Evolutionary conservation across 2,113 vertebrate species (phyloP).

Genomic region (Pedionomus torquatus): DNA sequence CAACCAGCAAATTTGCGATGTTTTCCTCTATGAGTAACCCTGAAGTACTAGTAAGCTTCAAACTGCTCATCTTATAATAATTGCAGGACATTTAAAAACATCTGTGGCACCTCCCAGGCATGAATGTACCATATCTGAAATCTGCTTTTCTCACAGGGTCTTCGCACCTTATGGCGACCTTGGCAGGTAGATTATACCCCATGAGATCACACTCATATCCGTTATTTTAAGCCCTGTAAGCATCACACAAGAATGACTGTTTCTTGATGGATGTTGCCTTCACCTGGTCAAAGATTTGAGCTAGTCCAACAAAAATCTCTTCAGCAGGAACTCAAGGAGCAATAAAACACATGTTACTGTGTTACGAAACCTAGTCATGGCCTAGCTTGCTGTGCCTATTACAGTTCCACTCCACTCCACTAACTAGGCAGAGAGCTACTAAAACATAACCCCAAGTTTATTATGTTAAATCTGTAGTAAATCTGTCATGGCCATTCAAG

Average conservation of each 20-base stretch:
- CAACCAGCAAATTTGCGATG: neutral
- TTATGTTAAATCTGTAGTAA: constrained; percentile 32
- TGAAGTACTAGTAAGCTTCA: neutral
- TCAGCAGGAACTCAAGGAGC: neutral
- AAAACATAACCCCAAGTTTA: constrained; percentile 15
- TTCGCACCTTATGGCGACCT: neutral
- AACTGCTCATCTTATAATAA: neutral
- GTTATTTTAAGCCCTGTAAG: neutral
- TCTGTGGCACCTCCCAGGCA: neutral
- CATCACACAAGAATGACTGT: neutral
- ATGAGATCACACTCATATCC: neutral
- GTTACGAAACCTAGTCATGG: neutral
- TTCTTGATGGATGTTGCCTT: neutral
- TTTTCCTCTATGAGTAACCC: neutral
- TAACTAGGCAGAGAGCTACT: constrained; percentile 40
- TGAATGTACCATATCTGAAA: neutral
- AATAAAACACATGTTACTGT: neutral
- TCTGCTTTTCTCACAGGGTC: neutral
- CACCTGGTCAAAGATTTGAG: neutral
- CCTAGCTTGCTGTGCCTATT: neutral
- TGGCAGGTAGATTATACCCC: neutral
- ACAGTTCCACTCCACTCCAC: neutral
- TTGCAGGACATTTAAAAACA: neutral
- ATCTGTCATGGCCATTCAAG: constrained; percentile 33
- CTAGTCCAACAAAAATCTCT: neutral